A percentile compares a stretch with the other conserved stretches of the same genome.
phyloP scores from a whole-genome alignment of 2,888 invertebrate species.

The Cantharis nigra region DNA sequence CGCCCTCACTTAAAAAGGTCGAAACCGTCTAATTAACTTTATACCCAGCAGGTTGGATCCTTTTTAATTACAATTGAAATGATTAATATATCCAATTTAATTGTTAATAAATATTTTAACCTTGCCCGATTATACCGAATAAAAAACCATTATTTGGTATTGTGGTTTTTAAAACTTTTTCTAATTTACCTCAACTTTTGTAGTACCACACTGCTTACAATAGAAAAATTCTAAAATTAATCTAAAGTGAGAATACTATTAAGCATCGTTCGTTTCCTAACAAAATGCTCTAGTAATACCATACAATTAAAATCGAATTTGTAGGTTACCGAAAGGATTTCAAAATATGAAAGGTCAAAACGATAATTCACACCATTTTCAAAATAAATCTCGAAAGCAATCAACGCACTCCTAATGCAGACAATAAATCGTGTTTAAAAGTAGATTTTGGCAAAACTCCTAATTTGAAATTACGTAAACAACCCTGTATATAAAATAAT shows the following conservation, averaged over 20 bases:
- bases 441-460: not conserved
- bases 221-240: not conserved
- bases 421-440: not conserved
- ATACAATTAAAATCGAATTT: constrained; percentile 10
- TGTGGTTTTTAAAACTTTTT: not conserved
- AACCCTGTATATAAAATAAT: not conserved
- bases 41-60: not conserved
- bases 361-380: not conserved
- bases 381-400: not conserved
- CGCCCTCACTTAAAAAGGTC: not conserved
- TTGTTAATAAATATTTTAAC: not conserved
- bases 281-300: not conserved
- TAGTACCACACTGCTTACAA: not conserved
- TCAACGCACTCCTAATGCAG: not conserved
- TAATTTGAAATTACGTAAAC: not conserved
- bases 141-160: not conserved
- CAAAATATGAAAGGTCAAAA: not conserved
- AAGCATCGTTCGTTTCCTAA: not conserved
- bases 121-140: not conserved
- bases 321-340: not conserved
- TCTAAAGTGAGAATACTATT: not conserved
- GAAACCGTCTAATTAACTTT: not conserved
- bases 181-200: not conserved
- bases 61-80: not conserved
- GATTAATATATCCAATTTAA: not conserved